These are phyloP conservation scores for Drosophila dives DNA, from an alignment of 2,888 invertebrate genomes.

Conservation along the genomic window DNA sequence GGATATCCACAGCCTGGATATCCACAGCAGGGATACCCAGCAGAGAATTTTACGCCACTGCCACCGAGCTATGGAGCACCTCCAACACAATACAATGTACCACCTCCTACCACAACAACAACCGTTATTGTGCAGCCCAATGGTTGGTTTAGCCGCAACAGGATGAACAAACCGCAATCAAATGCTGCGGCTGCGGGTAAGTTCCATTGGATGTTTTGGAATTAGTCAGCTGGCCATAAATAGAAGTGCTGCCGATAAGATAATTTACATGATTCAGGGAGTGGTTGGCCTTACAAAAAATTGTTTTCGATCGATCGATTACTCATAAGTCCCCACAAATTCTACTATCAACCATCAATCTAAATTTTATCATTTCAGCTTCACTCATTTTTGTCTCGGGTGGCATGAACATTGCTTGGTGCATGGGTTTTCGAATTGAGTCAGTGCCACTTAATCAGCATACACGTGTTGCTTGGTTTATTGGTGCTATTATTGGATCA, in stretches of 20 bases:
- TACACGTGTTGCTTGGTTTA: slow-evolving; percentile 76
- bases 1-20: slow-evolving; percentile 34
- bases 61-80: slow-evolving; percentile 9
- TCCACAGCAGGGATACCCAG: slow-evolving; percentile 39
- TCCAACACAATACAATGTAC: too few relatives aligned
- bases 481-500: slow-evolving; percentile 78
- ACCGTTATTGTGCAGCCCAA: slow-evolving; percentile 12
- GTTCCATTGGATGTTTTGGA: slow-evolving; percentile 13
- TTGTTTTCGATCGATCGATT: neutral
- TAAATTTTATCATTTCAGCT: slow-evolving; percentile 47
- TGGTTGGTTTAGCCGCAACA: slow-evolving; percentile 48
- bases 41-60: slow-evolving; percentile 26
- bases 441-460: neutral
- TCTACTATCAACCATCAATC: neutral
- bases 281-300: neutral
- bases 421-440: slow-evolving; percentile 49
- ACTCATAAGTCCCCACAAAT: neutral
- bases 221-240: slow-evolving; percentile 34
- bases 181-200: slow-evolving; percentile 58
- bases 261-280: neutral
- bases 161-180: slow-evolving; percentile 60
- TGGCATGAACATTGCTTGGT: slow-evolving; percentile 79
- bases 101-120: too few relatives aligned
- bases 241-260: slow-evolving; percentile 35
- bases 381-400: slow-evolving; percentile 72